Percentiles rank a stretch among this genome's conserved stretches.
These are phyloP conservation scores for Microplitis mediator DNA, from an alignment of 1,140 invertebrate species.

Conservation along the genomic window DNA sequence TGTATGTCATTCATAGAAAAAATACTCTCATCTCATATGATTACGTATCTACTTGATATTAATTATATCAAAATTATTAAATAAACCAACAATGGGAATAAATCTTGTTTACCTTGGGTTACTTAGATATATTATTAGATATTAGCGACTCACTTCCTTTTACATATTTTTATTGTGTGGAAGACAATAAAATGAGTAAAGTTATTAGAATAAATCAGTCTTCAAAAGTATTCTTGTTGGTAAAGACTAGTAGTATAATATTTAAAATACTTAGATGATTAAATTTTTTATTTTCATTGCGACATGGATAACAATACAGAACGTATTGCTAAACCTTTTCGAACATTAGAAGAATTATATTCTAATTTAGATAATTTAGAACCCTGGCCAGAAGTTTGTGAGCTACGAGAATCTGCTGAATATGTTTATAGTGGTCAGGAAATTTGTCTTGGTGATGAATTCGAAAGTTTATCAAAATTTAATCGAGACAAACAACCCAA, in stretches of 20 bases:
- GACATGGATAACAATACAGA: not conserved
- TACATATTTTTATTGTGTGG: not conserved
- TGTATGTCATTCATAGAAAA: too few relatives aligned
- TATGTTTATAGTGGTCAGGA: slow-evolving; percentile 50
- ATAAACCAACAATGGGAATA: not conserved
- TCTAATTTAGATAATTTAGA: slow-evolving; percentile 39
- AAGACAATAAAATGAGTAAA: not conserved
- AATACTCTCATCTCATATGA: not conserved
- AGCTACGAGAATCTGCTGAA: slow-evolving; percentile 47
- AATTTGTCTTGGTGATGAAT: slow-evolving; percentile 18
- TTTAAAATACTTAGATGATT: too few relatives aligned
- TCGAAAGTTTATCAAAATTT: slow-evolving; percentile 32
- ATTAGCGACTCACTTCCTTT: not conserved
- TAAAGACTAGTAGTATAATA: too few relatives aligned
- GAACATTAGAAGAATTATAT: slow-evolving; percentile 49
- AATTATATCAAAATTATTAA: not conserved
- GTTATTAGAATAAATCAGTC: not conserved
- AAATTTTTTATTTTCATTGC: not conserved
- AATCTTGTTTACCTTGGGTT: not conserved
- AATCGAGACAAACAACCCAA: slow-evolving; percentile 59
- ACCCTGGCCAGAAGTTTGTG: slow-evolving; percentile 41
- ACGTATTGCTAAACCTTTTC: slow-evolving; percentile 45
- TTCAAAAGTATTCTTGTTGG: too few relatives aligned
- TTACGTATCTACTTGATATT: not conserved
- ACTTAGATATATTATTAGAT: not conserved